These are phyloP conservation scores for Pollenia amentaria DNA, from an alignment of 2,888 invertebrate genomes.

Conservation along the genomic window DNA sequence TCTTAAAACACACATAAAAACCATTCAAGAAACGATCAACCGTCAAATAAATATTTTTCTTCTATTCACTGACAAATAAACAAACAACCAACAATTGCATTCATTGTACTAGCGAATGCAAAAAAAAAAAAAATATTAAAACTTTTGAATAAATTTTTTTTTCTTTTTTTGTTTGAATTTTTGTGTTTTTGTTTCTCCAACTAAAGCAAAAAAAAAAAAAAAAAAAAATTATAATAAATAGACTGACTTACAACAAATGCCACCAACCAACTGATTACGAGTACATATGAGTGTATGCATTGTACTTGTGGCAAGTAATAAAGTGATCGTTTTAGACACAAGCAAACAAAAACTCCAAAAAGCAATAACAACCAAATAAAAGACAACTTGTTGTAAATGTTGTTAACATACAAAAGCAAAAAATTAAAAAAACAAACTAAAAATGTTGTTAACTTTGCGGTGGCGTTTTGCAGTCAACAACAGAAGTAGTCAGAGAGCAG, in stretches of 20 bases:
- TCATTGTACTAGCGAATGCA: slow-evolving; percentile 43
- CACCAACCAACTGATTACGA: slow-evolving; percentile 3
- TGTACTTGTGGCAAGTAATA: slow-evolving; percentile 61
- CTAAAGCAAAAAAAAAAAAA: slow-evolving; percentile 7
- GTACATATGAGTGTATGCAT: background rate
- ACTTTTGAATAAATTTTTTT: slow-evolving; percentile 46
- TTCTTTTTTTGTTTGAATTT: background rate
- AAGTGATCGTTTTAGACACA: slow-evolving; percentile 76
- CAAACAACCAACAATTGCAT: slow-evolving; percentile 45
- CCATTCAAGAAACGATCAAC: slow-evolving; percentile 54
- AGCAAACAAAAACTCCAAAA: slow-evolving; percentile 76
- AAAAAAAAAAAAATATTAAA: slow-evolving; percentile 36
- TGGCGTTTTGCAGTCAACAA: slow-evolving; percentile 70
- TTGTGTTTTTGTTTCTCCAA: background rate
- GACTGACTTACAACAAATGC: slow-evolving; percentile 46
- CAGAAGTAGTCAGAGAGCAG: slow-evolving; percentile 70
- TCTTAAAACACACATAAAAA: slow-evolving; percentile 52
- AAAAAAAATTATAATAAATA: background rate
- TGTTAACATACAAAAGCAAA: slow-evolving; percentile 50
- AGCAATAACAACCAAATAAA: slow-evolving; percentile 40
- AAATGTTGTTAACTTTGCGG: slow-evolving; percentile 58
- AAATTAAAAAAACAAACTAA: background rate
- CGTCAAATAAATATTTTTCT: slow-evolving; percentile 52
- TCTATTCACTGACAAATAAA: slow-evolving; percentile 49
- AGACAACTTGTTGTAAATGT: slow-evolving; percentile 77